Evolutionary conservation across 2,797 vertebrate species (phyloP).

Genomic region (Australoheros facetus): DNA sequence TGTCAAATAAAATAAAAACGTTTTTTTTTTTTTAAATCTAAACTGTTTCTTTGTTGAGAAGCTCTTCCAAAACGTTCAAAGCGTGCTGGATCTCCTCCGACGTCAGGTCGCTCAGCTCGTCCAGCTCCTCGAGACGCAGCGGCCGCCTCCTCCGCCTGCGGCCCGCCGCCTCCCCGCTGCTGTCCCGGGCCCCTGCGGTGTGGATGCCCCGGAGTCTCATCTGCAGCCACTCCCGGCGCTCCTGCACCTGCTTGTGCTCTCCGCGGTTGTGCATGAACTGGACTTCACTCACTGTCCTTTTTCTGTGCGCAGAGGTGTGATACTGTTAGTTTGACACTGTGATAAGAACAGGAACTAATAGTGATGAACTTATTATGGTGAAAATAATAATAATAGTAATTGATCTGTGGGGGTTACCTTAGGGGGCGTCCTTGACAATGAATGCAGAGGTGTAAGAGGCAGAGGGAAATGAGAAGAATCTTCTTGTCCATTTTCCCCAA

Average conservation of each 20-base stretch:
- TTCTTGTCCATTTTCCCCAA: slow-evolving; percentile 65
- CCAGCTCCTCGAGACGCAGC: slow-evolving; percentile 66
- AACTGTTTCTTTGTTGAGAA: slow-evolving; percentile 51
- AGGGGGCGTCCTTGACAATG: slow-evolving; percentile 80
- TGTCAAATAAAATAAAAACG: neutral
- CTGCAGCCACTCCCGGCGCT: slow-evolving; percentile 90
- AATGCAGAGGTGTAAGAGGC: slow-evolving; percentile 76
- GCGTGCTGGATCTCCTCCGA: slow-evolving; percentile 65
- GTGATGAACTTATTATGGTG: neutral
- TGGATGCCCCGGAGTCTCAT: slow-evolving; percentile 86
- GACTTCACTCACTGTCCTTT: slow-evolving; percentile 90
- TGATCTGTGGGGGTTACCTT: slow-evolving; percentile 69
- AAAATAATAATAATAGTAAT: neutral
- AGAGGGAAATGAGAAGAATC: slow-evolving; percentile 76
- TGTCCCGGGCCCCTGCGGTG: slow-evolving; percentile 67
- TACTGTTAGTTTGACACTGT: neutral
- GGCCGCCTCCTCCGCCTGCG: slow-evolving; percentile 28
- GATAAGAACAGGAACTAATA: neutral
- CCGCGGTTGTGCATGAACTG: slow-evolving; percentile 92
- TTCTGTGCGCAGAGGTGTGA: slow-evolving; percentile 72
- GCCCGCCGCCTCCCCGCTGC: slow-evolving; percentile 25
- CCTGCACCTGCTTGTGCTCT: slow-evolving; percentile 82
- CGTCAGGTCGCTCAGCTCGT: slow-evolving; percentile 56
- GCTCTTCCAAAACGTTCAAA: slow-evolving; percentile 58
- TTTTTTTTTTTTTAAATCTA: too few relatives aligned